Conservation (phyloP, 2,888 invertebrate species). For the Amphipyra berbera region DNA sequence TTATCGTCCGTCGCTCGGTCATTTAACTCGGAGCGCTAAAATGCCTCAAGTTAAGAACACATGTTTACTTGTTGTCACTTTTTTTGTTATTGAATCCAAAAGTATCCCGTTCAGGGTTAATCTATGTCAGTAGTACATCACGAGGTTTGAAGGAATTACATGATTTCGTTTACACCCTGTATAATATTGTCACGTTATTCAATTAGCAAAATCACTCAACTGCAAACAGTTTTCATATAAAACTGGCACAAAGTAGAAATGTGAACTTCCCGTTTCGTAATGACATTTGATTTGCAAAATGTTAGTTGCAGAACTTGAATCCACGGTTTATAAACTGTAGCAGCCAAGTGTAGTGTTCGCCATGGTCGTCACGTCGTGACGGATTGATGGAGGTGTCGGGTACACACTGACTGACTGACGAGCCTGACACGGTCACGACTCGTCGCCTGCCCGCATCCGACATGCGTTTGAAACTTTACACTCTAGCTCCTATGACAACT, state of each 20-base stretch:
- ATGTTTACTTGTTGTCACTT: no score
- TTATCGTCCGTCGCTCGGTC: no score
- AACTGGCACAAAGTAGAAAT: constrained; percentile 45
- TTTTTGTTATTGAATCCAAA: no score
- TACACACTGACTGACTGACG: constrained; percentile 62
- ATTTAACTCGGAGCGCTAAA: no score
- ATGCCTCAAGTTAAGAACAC: no score
- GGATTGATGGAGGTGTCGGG: constrained; percentile 69
- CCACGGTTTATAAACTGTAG: constrained; percentile 55
- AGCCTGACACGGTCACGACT: constrained; percentile 80
- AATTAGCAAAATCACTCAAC: constrained; percentile 30
- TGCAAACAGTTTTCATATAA: constrained; percentile 9
- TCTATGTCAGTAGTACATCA: no score
- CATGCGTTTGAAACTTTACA: constrained; percentile 79
- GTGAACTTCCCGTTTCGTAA: constrained; percentile 43
- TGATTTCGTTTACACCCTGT: no score
- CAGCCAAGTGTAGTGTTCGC: constrained; percentile 67
- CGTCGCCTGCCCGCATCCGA: constrained; percentile 74
- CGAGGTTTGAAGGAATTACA: no score
- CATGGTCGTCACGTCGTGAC: constrained; percentile 74
- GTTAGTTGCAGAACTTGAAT: constrained; percentile 43
- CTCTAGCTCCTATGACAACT: constrained; percentile 47
- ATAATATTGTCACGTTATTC: constrained; percentile 4
- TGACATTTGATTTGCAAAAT: constrained; percentile 52
- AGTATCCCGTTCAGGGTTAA: no score